These are phyloP conservation scores for Drosophila picticornis DNA, from an alignment of 2,888 invertebrate species.

Conservation along the genomic window DNA sequence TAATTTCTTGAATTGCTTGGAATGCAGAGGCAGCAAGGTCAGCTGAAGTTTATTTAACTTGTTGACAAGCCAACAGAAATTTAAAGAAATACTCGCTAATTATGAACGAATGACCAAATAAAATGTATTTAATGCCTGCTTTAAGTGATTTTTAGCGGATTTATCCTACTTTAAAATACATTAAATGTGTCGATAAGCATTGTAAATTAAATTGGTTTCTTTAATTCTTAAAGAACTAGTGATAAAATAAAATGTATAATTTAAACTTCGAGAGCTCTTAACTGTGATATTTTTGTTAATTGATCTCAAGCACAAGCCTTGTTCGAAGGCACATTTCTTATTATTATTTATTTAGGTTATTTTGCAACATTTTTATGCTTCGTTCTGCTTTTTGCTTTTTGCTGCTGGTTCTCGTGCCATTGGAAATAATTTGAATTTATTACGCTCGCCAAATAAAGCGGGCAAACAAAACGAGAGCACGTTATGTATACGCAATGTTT, in stretches of 20 bases:
- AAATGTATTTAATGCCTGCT: not conserved
- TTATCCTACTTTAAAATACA: not conserved
- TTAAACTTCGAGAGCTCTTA: not conserved
- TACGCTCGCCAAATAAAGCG: conserved; percentile 33
- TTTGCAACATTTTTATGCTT: conserved; percentile 16
- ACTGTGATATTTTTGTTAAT: not conserved
- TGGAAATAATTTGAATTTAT: conserved; percentile 60
- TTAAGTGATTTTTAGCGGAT: rapidly evolving
- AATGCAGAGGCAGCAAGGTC: not conserved
- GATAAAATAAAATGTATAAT: not conserved
- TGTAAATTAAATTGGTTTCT: not conserved
- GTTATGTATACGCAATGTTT: conserved; percentile 56
- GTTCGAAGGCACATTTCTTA: not conserved
- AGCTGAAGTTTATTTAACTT: no score
- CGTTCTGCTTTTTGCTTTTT: conserved; percentile 12
- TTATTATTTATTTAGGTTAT: conserved; percentile 17
- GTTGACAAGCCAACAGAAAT: no score
- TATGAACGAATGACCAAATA: not conserved
- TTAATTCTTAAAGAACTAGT: not conserved
- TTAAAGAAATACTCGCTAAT: not conserved
- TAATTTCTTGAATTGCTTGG: not conserved
- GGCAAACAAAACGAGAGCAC: conserved; percentile 23
- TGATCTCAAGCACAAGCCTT: not conserved
- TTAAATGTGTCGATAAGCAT: not conserved
- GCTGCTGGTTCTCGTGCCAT: conserved; percentile 41